Evolutionary conservation across 2,797 vertebrate species (phyloP), one percentile per base, ranked within the genome.

Genomic region (Rhinella marina): DNA sequence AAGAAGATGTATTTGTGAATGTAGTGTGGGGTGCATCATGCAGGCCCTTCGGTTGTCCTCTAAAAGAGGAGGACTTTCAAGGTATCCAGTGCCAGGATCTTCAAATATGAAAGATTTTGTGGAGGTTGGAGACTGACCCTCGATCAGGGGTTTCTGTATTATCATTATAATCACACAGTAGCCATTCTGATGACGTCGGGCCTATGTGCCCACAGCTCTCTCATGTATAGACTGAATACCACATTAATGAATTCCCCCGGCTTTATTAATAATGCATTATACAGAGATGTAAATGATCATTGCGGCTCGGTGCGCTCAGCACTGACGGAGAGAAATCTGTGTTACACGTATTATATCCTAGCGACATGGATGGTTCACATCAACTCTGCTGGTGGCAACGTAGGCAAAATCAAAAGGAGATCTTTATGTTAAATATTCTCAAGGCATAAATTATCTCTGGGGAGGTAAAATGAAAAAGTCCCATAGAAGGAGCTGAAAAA

Each of bases 211-310:
- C 16, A 4, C 68, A 12, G 25, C n/a, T 6, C 13, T 50, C 1
- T 32, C 66, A 17, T 32, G 66, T 70, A 5, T n/a, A 12, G 10
- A 11, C 4, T 52, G 19, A 52, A 52, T 76, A n/a, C n/a, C 41
- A n/a, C 23, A 23, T 0, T 52, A 76, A 76, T 76, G 41, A 50
- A 50, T 76, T 52, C 21, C 11, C 2, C 73, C 21, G 52, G 48
- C 73, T 52, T 25, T 73, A 73, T 48, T 73, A 48, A 73, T 11
- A 19, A 73, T 73, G 48, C 70, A 73, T 76, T 76, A 76, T 76
- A 76, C 48, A 52, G 48, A n/a, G 23, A 25, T 77, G 75, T 77
- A 77, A 77, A 54, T 77, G 23, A 77, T 25, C 1, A 50, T 52
- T 41, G 41, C 41, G 16, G 50, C 1, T 50, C 6, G 19, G 72